A percentile compares a stretch with the other conserved stretches of the same genome.
Evolutionary conservation across 2,888 invertebrate genomes (phyloP).

Genomic region (Chaetogeoica ovagalla): DNA sequence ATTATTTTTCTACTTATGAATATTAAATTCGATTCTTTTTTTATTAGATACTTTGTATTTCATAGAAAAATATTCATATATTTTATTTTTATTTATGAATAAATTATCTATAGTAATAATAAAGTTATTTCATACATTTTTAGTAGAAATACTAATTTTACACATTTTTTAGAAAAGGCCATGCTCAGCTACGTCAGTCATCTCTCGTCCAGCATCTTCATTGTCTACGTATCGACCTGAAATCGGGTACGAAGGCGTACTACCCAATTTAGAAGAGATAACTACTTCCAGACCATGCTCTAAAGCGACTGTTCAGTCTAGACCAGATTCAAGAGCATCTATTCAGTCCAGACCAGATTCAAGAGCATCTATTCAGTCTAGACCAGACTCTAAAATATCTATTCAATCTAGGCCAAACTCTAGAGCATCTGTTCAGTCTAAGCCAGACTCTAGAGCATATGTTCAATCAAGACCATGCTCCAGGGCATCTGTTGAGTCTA

Average conservation of each 20-base stretch:
- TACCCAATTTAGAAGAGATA: not conserved
- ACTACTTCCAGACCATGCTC: not conserved
- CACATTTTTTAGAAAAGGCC: not conserved
- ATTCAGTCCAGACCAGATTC: not conserved
- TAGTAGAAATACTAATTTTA: not conserved
- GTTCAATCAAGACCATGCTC: not conserved
- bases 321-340: not conserved
- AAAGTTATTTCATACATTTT: no score
- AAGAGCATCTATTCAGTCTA: not conserved
- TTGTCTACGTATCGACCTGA: not conserved
- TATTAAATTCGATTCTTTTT: no score
- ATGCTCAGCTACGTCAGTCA: not conserved
- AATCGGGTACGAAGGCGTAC: not conserved
- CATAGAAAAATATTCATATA: no score
- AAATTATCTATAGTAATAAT: no score
- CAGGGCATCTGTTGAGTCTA: no score
- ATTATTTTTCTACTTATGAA: no score
- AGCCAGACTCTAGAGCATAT: not conserved
- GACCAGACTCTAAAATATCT: not conserved
- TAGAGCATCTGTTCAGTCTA: not conserved
- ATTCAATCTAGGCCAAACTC: not conserved
- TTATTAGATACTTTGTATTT: no score
- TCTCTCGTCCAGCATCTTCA: constrained; percentile 7
- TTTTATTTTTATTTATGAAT: no score
- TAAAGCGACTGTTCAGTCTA: not conserved